phyloP scores from a whole-genome alignment of 2,113 vertebrate species.

The Gymnocephalus cernua region DNA sequence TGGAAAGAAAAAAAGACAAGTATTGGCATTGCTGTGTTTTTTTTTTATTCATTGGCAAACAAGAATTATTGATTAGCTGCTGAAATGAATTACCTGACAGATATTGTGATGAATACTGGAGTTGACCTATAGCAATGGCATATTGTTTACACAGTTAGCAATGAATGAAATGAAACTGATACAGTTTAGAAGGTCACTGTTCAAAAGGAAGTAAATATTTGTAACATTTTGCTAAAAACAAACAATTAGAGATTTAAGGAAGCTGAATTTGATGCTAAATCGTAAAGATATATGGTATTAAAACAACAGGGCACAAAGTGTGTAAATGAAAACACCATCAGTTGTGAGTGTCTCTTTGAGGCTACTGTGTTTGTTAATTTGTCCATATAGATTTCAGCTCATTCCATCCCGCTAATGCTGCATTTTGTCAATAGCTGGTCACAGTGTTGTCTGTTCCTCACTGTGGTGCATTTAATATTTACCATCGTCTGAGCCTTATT shows the following conservation, averaged over 20 bases:
- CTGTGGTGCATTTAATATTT: constrained; percentile 73
- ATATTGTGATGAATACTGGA: constrained; percentile 38
- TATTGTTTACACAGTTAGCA: constrained; percentile 31
- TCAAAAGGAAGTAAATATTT: constrained; percentile 7
- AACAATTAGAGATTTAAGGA: constrained; percentile 12
- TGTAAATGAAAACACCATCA: constrained; percentile 62
- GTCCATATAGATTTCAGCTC: constrained; percentile 78
- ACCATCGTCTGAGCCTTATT: constrained; percentile 63
- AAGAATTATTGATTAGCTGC: constrained; percentile 61
- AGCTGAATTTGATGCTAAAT: constrained; percentile 8
- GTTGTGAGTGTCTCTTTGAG: constrained; percentile 59
- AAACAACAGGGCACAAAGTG: constrained; percentile 39
- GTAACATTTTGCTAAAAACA: neutral
- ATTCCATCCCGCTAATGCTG: constrained; percentile 74
- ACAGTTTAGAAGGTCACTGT: constrained; percentile 14
- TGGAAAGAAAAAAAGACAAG: neutral
- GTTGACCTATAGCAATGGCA: constrained; percentile 56
- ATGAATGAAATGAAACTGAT: constrained; percentile 38
- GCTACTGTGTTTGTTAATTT: constrained; percentile 75
- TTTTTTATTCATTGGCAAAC: constrained; percentile 20
- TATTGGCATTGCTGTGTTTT: neutral
- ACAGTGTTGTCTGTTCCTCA: constrained; percentile 51
- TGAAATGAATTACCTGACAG: constrained; percentile 60
- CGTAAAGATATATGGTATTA: neutral
- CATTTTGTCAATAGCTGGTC: constrained; percentile 71